Evolutionary conservation across 2,113 vertebrate genomes (phyloP), one percentile per base, ranked within the genome.

Genomic region (Melozone crissalis): DNA sequence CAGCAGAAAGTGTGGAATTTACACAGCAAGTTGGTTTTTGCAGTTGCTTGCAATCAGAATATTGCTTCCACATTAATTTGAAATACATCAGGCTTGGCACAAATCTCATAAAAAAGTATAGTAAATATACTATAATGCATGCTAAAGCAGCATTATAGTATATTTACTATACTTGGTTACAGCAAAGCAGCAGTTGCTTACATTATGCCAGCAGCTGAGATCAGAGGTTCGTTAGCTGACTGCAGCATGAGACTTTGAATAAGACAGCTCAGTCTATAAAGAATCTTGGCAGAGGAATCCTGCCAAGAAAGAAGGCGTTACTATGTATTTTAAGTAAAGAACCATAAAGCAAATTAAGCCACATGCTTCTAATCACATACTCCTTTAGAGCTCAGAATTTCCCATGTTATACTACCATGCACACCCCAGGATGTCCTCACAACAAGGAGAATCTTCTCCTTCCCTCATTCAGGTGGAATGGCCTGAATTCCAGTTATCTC

Each of bases 31-130:
- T 85, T 85, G 41, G 5, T 19, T 72, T 79, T 79, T 75, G 22
- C 62, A 41, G 54, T 81, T 78, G 44, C 23, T 94, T 91, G 91
- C 78, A 87, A 68, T 73, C 77, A 85, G 66, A 84, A 47, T 43
- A 35, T 41, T 91, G 49, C 33, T 85, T 85, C 35, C 21, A 9
- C 17, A 19, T 79, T 66, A 58, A 37, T 55, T 59, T 91, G 74
- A 83, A 91, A 95, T n/a, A 54, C 47, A 82, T 52, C 37, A 82
- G 39, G 17, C 35, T 84, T 87, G 66, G 51, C 51, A 87, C 10
- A 85, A 91, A 49, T 28, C 24, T 59, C 27, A 35, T 51, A 10
- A n/a, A 74, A 51, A 77, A n/a, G 22, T 23, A 57, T 54, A n/a
- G n/a, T n/a, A n/a, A n/a, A n/a, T n/a, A n/a, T n/a, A n/a, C n/a